Base-by-base conservation (phyloP, 2,797 vertebrate genomes). In the Synaphobranchus kaupii region DNA sequence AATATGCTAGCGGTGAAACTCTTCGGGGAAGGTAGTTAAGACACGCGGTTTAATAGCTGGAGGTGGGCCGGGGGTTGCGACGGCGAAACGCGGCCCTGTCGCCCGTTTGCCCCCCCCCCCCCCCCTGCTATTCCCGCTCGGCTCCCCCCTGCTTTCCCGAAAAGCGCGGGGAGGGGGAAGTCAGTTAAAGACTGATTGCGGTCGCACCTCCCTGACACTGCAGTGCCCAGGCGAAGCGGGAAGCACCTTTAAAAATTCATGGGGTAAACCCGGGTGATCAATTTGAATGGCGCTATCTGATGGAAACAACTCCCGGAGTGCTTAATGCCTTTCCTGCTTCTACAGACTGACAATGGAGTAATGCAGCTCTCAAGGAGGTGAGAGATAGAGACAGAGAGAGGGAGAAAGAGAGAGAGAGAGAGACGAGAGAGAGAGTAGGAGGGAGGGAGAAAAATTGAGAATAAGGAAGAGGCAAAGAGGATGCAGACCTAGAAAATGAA, bases 241-340 rank as follows among this genome's bases (percentile, higher is more conserved):
- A 44, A 60, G 84, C 89, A 31, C 90, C 85, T 88, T 90, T 88
- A 83, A 58, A 89, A 89, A 88, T 90, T 94, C 90, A 94, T 84
- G 92, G 47, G 89, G 91, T 91, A 91, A 88, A 89, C 88, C 87
- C 90, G 89, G 90, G 94, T 94, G 92, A 93, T 93, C 93, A 93
- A 93, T 95, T 92, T 93, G 90, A 94, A 91, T 90, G 76, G 91
- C 85, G 87, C 86, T 92, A 94, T 93, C 93, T 93, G 93, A 94
- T 92, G 93, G 92, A 94, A 93, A 93, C 93, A 91, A 91, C 88
- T 88, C 87, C 88, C 88, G 90, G 92, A 91, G 91, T 89, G 89
- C 88, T 90, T 93, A 91, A 93, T 91, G 92, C 89, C 87, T 85
- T 89, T 63, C 86, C 88, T 86, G 88, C 92, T 71, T 85, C 91